phyloP scores from a whole-genome alignment of 2,888 invertebrate species.

The Eristalis pertinax region DNA sequence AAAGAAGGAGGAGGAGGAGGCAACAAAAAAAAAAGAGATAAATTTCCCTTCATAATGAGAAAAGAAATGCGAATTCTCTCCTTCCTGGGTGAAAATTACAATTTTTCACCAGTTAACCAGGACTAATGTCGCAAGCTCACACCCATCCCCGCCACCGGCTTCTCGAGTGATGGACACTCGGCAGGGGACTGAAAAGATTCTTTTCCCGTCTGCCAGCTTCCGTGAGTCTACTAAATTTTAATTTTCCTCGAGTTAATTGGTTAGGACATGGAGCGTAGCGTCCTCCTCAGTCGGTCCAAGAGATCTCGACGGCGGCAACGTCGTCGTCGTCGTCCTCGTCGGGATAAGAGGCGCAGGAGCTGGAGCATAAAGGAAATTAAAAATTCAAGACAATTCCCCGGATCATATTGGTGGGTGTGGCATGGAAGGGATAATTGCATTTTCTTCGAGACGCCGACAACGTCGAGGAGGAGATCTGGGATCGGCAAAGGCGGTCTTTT shows the following conservation, averaged over 20 bases:
- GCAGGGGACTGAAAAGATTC: slow-evolving; percentile 12
- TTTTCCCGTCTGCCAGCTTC: slow-evolving; percentile 56
- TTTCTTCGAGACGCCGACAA: slow-evolving; percentile 41
- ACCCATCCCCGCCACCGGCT: neutral
- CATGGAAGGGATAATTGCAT: slow-evolving; percentile 64
- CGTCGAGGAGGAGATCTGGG: slow-evolving; percentile 2
- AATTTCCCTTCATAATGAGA: slow-evolving; percentile 63
- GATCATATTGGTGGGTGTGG: slow-evolving; percentile 37
- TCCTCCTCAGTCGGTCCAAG: neutral
- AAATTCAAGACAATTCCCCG: slow-evolving; percentile 69
- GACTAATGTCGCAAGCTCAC: slow-evolving; percentile 58
- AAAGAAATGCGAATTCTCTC: slow-evolving; percentile 51
- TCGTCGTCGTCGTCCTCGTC: neutral
- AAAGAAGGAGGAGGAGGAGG: slow-evolving; percentile 19
- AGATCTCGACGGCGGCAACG: neutral
- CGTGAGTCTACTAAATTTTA: slow-evolving; percentile 63
- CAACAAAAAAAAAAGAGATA: slow-evolving; percentile 49
- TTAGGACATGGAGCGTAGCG: slow-evolving; percentile 44
- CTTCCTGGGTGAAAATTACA: slow-evolving; percentile 67
- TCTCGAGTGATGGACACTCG: slow-evolving; percentile 55
- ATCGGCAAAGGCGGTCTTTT: neutral
- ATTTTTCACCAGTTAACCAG: slow-evolving; percentile 67
- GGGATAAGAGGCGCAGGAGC: slow-evolving; percentile 23
- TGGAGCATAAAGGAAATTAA: slow-evolving; percentile 62
- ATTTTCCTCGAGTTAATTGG: slow-evolving; percentile 68